Percentiles rank a stretch among this genome's conserved stretches.
phyloP scores from a whole-genome alignment of 1,140 invertebrate species.

The Drosophila sechellia region DNA sequence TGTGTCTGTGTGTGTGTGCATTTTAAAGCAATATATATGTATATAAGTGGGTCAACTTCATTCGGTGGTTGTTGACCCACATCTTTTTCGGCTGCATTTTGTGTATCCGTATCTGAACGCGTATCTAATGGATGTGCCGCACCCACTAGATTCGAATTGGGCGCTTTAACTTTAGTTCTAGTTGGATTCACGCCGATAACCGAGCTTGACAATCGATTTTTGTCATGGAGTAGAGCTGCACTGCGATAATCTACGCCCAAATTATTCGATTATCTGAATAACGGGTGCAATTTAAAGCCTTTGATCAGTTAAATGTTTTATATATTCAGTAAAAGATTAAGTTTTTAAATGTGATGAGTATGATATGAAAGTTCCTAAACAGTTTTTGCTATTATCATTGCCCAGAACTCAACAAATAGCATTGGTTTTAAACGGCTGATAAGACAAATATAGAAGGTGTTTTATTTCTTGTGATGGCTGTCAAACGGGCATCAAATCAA shows the following conservation, averaged over 20 bases:
- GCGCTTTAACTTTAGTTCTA: slow-evolving; percentile 30
- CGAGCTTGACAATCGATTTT: slow-evolving; percentile 30
- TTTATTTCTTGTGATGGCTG: slow-evolving; percentile 11
- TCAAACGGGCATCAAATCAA: slow-evolving; percentile 44
- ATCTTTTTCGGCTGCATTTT: slow-evolving; percentile 66
- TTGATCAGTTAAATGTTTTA: neutral
- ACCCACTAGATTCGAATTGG: slow-evolving; percentile 49
- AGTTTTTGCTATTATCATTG: slow-evolving; percentile 1
- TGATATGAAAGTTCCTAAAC: neutral
- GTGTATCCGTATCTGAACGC: slow-evolving; percentile 23
- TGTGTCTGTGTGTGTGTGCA: slow-evolving; percentile 46
- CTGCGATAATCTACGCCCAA: slow-evolving; percentile 8
- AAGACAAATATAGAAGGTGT: slow-evolving; percentile 12
- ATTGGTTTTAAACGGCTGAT: slow-evolving; percentile 11
- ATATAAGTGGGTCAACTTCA: slow-evolving; percentile 72
- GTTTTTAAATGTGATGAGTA: too few relatives aligned
- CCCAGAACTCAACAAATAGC: slow-evolving; percentile 2
- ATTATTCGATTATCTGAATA: neutral
- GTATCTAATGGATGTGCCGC: slow-evolving; percentile 48
- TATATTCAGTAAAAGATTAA: neutral
- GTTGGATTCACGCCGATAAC: slow-evolving; percentile 37
- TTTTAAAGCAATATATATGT: slow-evolving; percentile 64
- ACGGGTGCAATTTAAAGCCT: neutral
- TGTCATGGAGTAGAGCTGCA: slow-evolving; percentile 2
- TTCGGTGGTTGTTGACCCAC: slow-evolving; percentile 81